Conservation (phyloP, 2,888 invertebrate genomes). For the Cataglyphis livida region DNA sequence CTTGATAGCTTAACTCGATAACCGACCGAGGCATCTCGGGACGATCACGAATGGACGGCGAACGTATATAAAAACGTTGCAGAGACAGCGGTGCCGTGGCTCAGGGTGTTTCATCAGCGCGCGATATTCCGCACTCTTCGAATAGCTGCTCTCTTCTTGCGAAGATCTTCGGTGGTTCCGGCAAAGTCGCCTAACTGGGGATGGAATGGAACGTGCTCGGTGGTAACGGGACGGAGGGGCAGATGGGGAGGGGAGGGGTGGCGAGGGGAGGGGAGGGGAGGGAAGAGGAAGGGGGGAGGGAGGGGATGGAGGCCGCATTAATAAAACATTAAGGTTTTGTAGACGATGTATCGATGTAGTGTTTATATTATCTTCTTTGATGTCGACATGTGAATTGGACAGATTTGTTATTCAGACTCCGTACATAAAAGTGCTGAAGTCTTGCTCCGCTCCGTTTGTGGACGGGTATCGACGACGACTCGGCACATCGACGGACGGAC, state of each 20-base stretch:
- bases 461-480: conserved; percentile 72
- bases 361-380: conserved; percentile 86
- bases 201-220: conserved; percentile 71
- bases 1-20: conserved; percentile 62
- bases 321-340: conserved; percentile 86
- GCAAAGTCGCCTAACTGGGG: conserved; percentile 48
- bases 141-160: conserved; percentile 63
- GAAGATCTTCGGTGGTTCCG: conserved; percentile 37
- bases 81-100: conserved; percentile 21
- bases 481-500: conserved; percentile 70
- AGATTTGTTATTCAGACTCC: conserved; percentile 86
- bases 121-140: conserved; percentile 66
- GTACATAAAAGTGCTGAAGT: conserved; percentile 85
- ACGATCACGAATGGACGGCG: conserved; percentile 34
- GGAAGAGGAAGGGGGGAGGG: conserved; percentile 61
- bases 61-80: conserved; percentile 51
- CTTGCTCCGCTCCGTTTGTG: conserved; percentile 85
- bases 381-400: conserved; percentile 86
- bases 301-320: conserved; percentile 81
- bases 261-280: too few species aligned
- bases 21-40: conserved; percentile 63
- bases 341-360: conserved; percentile 86
- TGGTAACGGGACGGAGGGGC: conserved; percentile 56
- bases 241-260: too few species aligned
- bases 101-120: conserved; percentile 65